These are phyloP conservation scores for Vimba vimba DNA, from an alignment of 2,113 vertebrate genomes.

Conservation along the genomic window DNA sequence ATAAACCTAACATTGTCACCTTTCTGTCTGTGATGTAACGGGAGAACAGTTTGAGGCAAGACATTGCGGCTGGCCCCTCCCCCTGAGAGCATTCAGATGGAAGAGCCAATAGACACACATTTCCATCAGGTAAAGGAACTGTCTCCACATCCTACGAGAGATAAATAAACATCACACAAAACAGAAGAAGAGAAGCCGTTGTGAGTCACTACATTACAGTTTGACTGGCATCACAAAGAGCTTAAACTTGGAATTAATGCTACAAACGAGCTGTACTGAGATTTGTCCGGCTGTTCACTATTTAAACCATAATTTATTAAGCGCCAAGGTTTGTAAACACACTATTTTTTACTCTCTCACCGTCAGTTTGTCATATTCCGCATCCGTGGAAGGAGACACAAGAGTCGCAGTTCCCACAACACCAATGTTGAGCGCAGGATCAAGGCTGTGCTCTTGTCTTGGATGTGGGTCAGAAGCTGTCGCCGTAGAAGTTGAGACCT, in stretches of 20 bases:
- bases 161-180: constrained; percentile 7
- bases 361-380: constrained; percentile 82
- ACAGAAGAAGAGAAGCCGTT: neutral
- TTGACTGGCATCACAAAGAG: neutral
- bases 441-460: constrained; percentile 26
- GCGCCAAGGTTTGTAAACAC: neutral
- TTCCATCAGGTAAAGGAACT: constrained; percentile 78
- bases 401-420: constrained; percentile 56
- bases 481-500: constrained; percentile 2
- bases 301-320: neutral
- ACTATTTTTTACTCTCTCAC: constrained; percentile 60
- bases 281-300: neutral
- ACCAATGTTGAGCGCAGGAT: constrained; percentile 17
- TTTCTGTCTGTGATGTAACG: constrained; percentile 82
- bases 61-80: constrained; percentile 68
- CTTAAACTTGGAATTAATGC: neutral
- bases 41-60: constrained; percentile 79
- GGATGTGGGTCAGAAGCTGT: constrained; percentile 1
- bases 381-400: constrained; percentile 75
- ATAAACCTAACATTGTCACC: constrained; percentile 62
- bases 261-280: neutral
- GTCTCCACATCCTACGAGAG: constrained; percentile 77
- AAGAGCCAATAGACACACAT: constrained; percentile 77
- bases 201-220: neutral
- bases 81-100: constrained; percentile 75